Evolutionary conservation across 2,113 vertebrate genomes (phyloP).

Genomic region (Pluvialis apricaria): DNA sequence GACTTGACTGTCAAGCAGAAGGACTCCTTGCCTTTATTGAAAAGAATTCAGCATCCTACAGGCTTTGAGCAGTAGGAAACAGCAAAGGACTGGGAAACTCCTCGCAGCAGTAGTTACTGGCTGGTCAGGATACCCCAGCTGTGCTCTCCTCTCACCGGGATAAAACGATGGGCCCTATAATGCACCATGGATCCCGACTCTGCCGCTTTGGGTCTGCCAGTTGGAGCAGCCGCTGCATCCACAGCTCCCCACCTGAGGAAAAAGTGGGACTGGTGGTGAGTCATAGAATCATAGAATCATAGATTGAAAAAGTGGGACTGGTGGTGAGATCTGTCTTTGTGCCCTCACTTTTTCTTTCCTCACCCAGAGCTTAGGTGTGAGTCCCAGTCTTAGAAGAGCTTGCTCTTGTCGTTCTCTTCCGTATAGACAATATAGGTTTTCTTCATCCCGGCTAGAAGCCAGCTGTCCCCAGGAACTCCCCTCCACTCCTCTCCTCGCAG

Average conservation of each 20-base stretch:
- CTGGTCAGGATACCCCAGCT: neutral
- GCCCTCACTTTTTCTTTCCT: neutral
- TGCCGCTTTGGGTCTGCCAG: neutral
- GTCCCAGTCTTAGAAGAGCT: neutral
- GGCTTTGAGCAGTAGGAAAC: neutral
- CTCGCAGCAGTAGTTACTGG: neutral
- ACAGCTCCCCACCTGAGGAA: conserved; percentile 72
- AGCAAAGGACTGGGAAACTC: neutral
- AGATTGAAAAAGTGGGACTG: conserved; percentile 70
- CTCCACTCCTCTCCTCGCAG: neutral
- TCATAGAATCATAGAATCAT: too few species aligned
- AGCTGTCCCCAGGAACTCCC: neutral
- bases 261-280: conserved; percentile 76
- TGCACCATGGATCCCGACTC: neutral
- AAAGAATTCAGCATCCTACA: neutral
- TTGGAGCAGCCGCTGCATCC: conserved; percentile 7
- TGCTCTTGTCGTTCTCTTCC: neutral
- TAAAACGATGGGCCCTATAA: neutral
- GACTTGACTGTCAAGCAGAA: neutral
- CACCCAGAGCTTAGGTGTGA: neutral
- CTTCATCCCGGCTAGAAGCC: neutral
- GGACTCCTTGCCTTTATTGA: neutral
- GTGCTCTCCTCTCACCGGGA: neutral
- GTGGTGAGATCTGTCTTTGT: conserved; percentile 66
- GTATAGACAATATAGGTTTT: neutral